A percentile compares a stretch with the other conserved stretches of the same genome.
Evolutionary conservation across 2,797 vertebrate genomes (phyloP).

Genomic region (Coreius guichenoti): DNA sequence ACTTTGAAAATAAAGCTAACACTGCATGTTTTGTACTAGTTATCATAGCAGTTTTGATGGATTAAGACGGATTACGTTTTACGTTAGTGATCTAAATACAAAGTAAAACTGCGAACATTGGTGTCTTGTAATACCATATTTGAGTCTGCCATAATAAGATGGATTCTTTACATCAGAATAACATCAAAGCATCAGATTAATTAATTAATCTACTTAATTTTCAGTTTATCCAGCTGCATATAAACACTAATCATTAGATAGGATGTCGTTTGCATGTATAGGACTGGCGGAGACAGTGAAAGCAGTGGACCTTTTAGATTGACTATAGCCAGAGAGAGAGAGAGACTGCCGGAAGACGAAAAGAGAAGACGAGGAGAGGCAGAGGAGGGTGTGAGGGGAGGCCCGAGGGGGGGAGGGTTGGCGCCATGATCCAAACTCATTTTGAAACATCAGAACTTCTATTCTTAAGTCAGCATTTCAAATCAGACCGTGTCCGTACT

Average conservation of each 20-base stretch:
- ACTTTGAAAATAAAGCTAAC: constrained; percentile 29
- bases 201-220: constrained; percentile 30
- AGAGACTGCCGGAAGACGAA: constrained; percentile 54
- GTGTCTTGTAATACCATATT: constrained; percentile 12
- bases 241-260: constrained; percentile 28
- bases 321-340: constrained; percentile 38
- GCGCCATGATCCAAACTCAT: constrained; percentile 79
- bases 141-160: background rate
- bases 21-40: constrained; percentile 31
- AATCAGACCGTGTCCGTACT: constrained; percentile 83
- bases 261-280: background rate
- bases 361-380: constrained; percentile 20
- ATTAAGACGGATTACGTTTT: constrained; percentile 17
- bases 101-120: constrained; percentile 14
- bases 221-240: constrained; percentile 25
- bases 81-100: constrained; percentile 16
- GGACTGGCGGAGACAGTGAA: background rate
- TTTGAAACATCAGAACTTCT: constrained; percentile 79
- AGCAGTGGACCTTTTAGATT: constrained; percentile 1
- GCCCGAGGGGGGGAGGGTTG: constrained; percentile 62
- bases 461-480: constrained; percentile 87
- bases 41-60: constrained; percentile 27
- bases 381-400: constrained; percentile 39
- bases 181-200: constrained; percentile 34
- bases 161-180: constrained; percentile 13